These are phyloP conservation scores for Vesta saturnalis DNA, from an alignment of 2,888 invertebrate genomes.

Conservation along the genomic window DNA sequence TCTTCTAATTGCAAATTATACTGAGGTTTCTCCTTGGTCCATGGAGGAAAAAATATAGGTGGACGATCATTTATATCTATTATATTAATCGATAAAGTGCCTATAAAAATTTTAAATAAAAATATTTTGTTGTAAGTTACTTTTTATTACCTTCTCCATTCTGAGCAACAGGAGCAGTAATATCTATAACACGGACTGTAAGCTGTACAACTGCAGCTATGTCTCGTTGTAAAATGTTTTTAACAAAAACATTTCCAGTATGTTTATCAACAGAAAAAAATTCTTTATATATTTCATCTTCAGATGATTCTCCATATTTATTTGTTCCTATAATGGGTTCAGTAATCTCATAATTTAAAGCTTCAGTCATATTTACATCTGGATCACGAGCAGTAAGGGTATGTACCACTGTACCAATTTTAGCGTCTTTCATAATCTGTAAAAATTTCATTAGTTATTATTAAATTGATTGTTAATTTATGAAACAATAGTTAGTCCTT, in stretches of 20 bases:
- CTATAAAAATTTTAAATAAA: constrained; percentile 55
- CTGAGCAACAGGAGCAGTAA: constrained; percentile 80
- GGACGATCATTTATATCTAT: constrained; percentile 77
- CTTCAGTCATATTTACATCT: constrained; percentile 76
- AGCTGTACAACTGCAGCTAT: constrained; percentile 80
- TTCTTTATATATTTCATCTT: constrained; percentile 65
- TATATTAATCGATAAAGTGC: constrained; percentile 73
- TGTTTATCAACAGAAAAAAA: constrained; percentile 73
- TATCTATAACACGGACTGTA: constrained; percentile 83
- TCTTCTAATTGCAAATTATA: constrained; percentile 78
- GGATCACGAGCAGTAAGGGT: constrained; percentile 81
- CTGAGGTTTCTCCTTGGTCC: constrained; percentile 72
- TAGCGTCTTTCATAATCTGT: constrained; percentile 80
- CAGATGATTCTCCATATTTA: constrained; percentile 77
- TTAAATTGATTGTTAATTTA: neutral
- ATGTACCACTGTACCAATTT: constrained; percentile 76
- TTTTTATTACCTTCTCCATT: constrained; percentile 71
- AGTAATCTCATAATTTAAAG: constrained; percentile 73
- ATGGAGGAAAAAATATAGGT: constrained; percentile 77
- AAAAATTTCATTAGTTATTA: constrained; percentile 19
- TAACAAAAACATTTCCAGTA: constrained; percentile 72
- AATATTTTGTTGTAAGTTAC: neutral
- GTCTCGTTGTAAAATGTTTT: constrained; percentile 71
- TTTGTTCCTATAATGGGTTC: constrained; percentile 82
- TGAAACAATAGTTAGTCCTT: neutral